Conservation (phyloP, 2,888 invertebrate species). For the Campoplex capitator region DNA sequence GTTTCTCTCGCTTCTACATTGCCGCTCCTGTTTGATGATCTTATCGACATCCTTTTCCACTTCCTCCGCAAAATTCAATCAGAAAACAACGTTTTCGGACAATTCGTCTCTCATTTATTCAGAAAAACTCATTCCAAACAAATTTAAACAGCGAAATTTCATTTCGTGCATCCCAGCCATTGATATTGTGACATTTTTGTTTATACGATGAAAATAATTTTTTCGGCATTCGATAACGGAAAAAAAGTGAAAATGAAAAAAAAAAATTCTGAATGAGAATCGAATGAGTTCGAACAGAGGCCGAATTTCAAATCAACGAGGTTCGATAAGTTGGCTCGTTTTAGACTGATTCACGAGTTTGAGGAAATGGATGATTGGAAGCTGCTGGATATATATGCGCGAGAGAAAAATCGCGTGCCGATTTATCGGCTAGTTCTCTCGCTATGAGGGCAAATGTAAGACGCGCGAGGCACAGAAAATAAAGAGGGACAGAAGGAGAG, state of each 20-base stretch:
- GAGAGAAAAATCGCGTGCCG: constrained; percentile 19
- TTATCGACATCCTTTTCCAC: constrained; percentile 11
- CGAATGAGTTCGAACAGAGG: not conserved
- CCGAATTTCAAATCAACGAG: not conserved
- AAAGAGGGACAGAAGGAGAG: constrained; percentile 51
- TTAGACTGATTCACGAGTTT: not conserved
- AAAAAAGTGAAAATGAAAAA: not conserved
- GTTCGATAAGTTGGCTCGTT: not conserved
- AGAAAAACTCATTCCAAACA: not conserved
- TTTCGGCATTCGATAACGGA: not conserved
- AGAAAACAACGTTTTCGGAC: not conserved
- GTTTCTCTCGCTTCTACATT: constrained; percentile 9
- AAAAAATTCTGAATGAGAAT: too few species aligned
- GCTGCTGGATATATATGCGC: not conserved
- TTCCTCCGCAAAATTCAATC: constrained; percentile 12
- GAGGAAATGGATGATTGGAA: constrained; percentile 7
- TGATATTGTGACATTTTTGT: too few species aligned
- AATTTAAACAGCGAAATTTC: not conserved
- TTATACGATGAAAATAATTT: not conserved
- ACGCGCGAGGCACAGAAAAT: constrained; percentile 17
- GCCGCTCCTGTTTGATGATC: constrained; percentile 1
- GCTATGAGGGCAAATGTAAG: constrained; percentile 39
- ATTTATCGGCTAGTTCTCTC: constrained; percentile 29
- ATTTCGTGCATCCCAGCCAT: too few species aligned
- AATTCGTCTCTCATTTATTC: not conserved